Evolutionary conservation across 2,888 invertebrate species (phyloP).

Genomic region (Thumatha senex): DNA sequence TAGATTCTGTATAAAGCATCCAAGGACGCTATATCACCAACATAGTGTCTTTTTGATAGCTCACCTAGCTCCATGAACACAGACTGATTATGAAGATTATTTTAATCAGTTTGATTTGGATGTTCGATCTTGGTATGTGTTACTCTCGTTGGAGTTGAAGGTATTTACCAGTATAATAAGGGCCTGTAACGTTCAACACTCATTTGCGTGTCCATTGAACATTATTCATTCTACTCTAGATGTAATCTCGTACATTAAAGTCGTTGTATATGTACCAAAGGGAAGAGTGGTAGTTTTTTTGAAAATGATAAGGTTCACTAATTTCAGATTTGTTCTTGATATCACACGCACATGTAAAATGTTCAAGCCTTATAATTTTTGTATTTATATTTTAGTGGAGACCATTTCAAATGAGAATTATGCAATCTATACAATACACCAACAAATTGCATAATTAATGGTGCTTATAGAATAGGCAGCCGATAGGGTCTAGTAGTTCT

Average conservation of each 20-base stretch:
- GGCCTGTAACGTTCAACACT: not conserved
- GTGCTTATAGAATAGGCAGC: too few relatives aligned
- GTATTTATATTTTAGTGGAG: not conserved
- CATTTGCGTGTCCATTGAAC: conserved; percentile 27
- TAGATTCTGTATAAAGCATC: too few relatives aligned
- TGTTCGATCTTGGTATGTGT: not conserved
- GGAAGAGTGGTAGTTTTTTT: conserved; percentile 11
- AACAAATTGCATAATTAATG: too few relatives aligned
- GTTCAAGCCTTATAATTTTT: not conserved
- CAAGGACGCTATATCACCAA: too few relatives aligned
- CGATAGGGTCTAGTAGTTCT: too few relatives aligned
- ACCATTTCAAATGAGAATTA: not conserved
- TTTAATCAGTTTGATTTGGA: too few relatives aligned
- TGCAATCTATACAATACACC: too few relatives aligned
- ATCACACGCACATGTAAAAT: conserved; percentile 1
- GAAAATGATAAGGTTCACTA: conserved; percentile 8
- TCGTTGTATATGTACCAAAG: conserved; percentile 13
- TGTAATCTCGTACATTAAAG: conserved; percentile 21
- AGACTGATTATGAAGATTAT: too few relatives aligned
- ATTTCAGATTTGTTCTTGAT: not conserved
- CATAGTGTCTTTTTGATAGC: too few relatives aligned
- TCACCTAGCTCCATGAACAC: too few relatives aligned
- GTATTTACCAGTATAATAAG: not conserved
- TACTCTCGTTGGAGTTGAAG: not conserved
- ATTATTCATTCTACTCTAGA: conserved; percentile 19